These are phyloP conservation scores for Corticium candelabrum DNA, from an alignment of 37 sponge, comb jelly and placozoan genomes.

Conservation along the genomic window DNA sequence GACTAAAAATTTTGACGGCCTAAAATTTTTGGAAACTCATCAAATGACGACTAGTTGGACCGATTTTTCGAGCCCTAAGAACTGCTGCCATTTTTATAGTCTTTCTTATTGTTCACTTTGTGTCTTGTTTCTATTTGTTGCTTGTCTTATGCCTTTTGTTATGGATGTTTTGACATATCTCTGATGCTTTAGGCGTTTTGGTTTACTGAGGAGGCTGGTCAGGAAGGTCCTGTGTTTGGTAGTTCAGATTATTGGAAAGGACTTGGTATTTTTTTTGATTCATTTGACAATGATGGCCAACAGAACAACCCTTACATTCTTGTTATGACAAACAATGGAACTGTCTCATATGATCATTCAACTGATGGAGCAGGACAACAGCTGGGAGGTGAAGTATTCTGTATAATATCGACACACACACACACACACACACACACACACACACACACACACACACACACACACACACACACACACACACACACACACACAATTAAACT, in stretches of 20 bases:
- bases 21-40: too few relatives aligned
- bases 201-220: slow-evolving; percentile 37
- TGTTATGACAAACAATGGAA: not conserved
- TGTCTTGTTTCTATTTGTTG: not conserved
- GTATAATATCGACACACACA: too few relatives aligned
- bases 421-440: too few relatives aligned
- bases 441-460: too few relatives aligned
- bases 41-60: too few relatives aligned
- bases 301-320: slow-evolving; percentile 3
- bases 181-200: slow-evolving; percentile 45
- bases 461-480: too few relatives aligned
- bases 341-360: not conserved
- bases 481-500: too few relatives aligned
- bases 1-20: too few relatives aligned
- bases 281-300: slow-evolving; percentile 81
- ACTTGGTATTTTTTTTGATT: slow-evolving; percentile 71
- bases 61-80: too few relatives aligned
- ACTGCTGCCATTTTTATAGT: not conserved
- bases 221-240: slow-evolving; percentile 58
- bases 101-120: not conserved
- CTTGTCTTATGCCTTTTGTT: not conserved
- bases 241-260: slow-evolving; percentile 59
- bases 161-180: not conserved
- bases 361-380: too few relatives aligned
- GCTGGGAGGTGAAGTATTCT: too few relatives aligned